Conservation (phyloP, 2,797 vertebrate species). For the Anguilla pacifica region DNA sequence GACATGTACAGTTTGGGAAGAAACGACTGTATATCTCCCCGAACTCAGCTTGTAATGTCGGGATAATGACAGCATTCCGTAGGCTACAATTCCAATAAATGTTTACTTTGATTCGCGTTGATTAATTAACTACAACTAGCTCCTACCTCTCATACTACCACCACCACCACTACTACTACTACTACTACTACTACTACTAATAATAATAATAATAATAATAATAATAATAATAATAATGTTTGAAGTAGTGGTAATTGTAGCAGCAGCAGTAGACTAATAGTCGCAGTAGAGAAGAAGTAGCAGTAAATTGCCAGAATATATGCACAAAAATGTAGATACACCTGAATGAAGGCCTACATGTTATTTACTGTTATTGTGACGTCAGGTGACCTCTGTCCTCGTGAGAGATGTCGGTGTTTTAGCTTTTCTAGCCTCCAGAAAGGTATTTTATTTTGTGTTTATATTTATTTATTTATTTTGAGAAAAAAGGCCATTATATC, state of each 20-base stretch:
- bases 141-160: not conserved
- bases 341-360: not conserved
- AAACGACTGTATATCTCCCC: not conserved
- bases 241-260: not conserved
- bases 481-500: no score
- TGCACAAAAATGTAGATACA: not conserved
- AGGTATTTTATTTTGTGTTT: not conserved
- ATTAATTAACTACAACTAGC: not conserved
- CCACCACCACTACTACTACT: not conserved
- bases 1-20: not conserved
- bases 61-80: no score
- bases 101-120: not conserved
- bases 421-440: not conserved
- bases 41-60: no score
- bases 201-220: no score
- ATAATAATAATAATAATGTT: no score
- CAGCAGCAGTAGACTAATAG: not conserved
- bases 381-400: no score
- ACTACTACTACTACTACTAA: not conserved
- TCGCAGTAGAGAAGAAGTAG: not conserved
- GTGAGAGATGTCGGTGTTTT: no score
- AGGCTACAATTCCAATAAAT: no score
- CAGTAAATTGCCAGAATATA: not conserved
- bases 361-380: not conserved
- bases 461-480: no score